Base-by-base conservation (phyloP, 1,140 invertebrate species). In the Zaprionus africanus region DNA sequence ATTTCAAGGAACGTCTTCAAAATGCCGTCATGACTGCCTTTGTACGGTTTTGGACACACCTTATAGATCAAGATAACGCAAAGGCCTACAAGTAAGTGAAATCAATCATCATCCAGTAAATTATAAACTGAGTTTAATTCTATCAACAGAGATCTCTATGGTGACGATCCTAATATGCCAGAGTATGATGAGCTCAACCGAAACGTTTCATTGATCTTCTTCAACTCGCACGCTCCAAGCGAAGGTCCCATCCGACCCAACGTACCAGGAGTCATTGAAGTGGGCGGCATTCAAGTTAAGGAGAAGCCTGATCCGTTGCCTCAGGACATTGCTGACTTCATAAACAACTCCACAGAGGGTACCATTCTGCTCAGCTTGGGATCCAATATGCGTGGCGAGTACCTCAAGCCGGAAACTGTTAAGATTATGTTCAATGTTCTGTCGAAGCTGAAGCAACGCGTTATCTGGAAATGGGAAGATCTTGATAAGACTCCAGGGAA, bases 351-450 rank as follows among this genome's bases (percentile, higher is more conserved):
- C 11, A 71, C 67, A 24, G n/a, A 77, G n/a, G 83, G 80, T n/a
- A 81, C 84, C 4, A 93, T 96, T 59, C 94, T 95, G 43, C 93
- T 96, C 54, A 95, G 94, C 79, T 92, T 95, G 22, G 95, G 95
- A 1, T 93, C 94, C 3, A 94, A 93, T 63, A 69, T 94, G 0
- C 84, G 91, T 36, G 91, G 93, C 4, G 69, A 76, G 4, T 59
- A 90, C 5, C 74, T 95, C 4, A 92, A 93, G 1, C 67, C 77
- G 0, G 90, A 93, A 5, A 94, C 84, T 19, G 83, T 93, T 1
- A 64, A 92, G 13, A 83, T 81, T 1, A 91, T 95, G 56, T 78
- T 94, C 15, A 91, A 82, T 19, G 94, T 93, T 4, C 93, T 95
- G 1, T 87, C 84, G 0, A 64, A 72, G 9, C 60, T 31, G 0